Percentiles rank a stretch among this genome's conserved stretches.
Conservation (phyloP, 2,888 invertebrate genomes). For the Chloromyia formosa region DNA sequence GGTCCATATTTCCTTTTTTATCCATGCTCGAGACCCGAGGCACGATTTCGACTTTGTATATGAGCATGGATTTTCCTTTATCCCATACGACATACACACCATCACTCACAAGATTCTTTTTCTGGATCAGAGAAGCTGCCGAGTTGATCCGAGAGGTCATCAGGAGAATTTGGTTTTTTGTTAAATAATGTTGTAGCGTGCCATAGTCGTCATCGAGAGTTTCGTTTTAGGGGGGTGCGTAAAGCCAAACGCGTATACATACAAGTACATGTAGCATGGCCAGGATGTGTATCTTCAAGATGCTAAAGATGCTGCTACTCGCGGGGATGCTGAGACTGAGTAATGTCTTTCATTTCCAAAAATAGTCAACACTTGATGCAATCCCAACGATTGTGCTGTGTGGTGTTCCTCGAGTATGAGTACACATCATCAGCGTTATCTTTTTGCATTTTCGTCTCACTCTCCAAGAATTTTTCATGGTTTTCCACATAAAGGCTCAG, state of each 20-base stretch:
- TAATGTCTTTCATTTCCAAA: slow-evolving; percentile 27
- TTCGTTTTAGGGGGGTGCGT: neutral
- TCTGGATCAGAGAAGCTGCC: neutral
- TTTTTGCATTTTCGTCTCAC: neutral
- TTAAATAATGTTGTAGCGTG: neutral
- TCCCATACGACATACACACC: neutral
- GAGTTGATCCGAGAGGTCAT: neutral
- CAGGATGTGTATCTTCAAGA: too few relatives aligned
- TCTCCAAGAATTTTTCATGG: slow-evolving; percentile 5
- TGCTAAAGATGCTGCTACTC: too few relatives aligned
- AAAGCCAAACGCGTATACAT: neutral
- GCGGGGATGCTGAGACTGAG: neutral
- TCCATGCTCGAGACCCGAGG: neutral
- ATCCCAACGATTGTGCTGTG: neutral
- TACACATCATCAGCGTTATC: neutral
- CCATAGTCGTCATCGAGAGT: neutral
- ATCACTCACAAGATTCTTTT: neutral
- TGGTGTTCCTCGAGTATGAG: too few relatives aligned
- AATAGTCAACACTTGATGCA: slow-evolving; percentile 25
- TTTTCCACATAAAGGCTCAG: slow-evolving; percentile 4
- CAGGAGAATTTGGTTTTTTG: too few relatives aligned
- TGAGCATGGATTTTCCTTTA: neutral
- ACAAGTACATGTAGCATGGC: too few relatives aligned
- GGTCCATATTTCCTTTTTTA: slow-evolving; percentile 25
- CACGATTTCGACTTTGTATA: neutral